Conservation (phyloP, 2,797 vertebrate species). For the Falco rusticolus region DNA sequence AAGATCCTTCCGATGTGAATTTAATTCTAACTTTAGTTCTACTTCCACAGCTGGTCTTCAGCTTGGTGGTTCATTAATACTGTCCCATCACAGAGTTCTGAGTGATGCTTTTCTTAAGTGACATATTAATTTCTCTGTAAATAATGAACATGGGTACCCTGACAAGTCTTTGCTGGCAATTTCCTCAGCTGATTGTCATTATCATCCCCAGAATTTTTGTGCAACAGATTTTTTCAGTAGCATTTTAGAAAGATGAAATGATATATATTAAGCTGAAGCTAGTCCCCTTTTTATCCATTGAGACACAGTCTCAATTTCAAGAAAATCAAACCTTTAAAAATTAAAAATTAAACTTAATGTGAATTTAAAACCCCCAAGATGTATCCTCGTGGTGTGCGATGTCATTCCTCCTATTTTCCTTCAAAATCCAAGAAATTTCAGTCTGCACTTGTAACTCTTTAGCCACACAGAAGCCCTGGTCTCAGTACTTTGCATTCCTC, state of each 20-base stretch:
- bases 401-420: not conserved
- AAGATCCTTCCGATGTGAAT: not conserved
- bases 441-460: not conserved
- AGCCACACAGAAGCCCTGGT: not conserved
- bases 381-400: not conserved
- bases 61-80: not conserved
- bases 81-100: not conserved
- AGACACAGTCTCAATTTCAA: not conserved
- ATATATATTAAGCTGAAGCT: not conserved
- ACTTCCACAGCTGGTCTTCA: not conserved
- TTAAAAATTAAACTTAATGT: not conserved
- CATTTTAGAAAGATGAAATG: not conserved
- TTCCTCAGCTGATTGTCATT: not conserved
- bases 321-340: not conserved
- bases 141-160: not conserved
- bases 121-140: not conserved
- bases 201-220: not conserved
- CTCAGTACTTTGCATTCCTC: not conserved
- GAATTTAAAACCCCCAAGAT: not conserved
- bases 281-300: not conserved
- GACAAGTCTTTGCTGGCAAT: not conserved
- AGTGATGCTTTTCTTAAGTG: not conserved
- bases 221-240: not conserved
- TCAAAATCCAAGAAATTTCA: not conserved
- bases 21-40: not conserved